phyloP scores from a whole-genome alignment of 2,113 vertebrate species.

The Alethe diademata region DNA sequence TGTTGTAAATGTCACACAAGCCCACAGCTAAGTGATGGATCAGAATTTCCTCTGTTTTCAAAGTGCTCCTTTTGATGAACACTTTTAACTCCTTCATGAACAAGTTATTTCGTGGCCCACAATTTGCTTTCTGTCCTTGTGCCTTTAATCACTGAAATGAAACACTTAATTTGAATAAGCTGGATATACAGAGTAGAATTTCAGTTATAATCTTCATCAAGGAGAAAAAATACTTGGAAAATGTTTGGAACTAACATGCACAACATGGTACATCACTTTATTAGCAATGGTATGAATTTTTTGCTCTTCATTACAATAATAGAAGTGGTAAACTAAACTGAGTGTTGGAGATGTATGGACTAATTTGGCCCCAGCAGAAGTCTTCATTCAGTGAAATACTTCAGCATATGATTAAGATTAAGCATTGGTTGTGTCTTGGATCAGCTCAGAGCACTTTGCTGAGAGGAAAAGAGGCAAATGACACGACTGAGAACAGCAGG shows the following conservation, averaged over 20 bases:
- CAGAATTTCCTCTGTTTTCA: background rate
- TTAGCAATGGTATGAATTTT: background rate
- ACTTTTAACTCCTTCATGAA: slow-evolving; percentile 27
- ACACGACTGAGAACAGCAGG: background rate
- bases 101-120: background rate
- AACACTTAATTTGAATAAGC: background rate
- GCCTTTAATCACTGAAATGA: background rate
- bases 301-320: background rate
- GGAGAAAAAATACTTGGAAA: background rate
- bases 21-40: slow-evolving; percentile 43
- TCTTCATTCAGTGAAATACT: background rate
- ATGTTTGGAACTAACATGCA: background rate
- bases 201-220: background rate
- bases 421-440: background rate
- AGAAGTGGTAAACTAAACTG: background rate
- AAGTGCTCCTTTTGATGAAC: slow-evolving; percentile 11
- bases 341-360: background rate
- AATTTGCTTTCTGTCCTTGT: background rate
- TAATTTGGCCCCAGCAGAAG: background rate
- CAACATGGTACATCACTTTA: background rate
- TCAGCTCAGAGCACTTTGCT: background rate
- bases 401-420: background rate
- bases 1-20: slow-evolving; percentile 50
- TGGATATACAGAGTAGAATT: background rate
- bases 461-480: background rate